These are phyloP conservation scores for Clupea harengus DNA, from an alignment of 2,113 vertebrate species.

Conservation along the genomic window DNA sequence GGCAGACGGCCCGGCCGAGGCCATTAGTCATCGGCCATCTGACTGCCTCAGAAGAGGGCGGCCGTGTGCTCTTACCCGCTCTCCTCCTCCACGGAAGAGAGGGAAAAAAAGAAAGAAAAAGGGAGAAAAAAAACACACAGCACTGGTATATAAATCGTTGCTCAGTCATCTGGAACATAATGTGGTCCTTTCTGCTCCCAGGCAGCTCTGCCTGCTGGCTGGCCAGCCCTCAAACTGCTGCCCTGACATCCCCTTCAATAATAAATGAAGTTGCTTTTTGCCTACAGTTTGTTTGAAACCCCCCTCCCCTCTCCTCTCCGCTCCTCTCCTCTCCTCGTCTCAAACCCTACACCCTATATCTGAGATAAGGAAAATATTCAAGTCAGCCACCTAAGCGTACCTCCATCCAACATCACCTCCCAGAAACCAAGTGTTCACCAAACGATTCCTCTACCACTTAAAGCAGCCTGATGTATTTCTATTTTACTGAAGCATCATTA, in stretches of 20 bases:
- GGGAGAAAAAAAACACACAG: conserved; percentile 36
- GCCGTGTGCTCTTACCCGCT: conserved; percentile 70
- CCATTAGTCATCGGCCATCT: conserved; percentile 86
- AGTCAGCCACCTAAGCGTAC: background rate
- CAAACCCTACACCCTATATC: background rate
- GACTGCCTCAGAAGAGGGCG: conserved; percentile 68
- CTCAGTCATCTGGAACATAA: conserved; percentile 80
- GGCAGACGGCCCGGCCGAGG: conserved; percentile 74
- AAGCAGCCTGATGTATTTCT: background rate
- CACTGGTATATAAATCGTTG: conserved; percentile 75
- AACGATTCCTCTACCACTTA: background rate
- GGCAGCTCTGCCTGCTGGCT: conserved; percentile 71
- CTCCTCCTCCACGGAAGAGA: conserved; percentile 63
- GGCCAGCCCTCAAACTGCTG: conserved; percentile 75
- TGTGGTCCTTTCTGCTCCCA: conserved; percentile 64
- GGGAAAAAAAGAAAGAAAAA: background rate
- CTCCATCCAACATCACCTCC: background rate
- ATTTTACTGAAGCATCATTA: background rate
- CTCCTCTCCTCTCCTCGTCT: background rate
- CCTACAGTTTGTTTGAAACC: conserved; percentile 75
- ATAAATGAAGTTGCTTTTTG: conserved; percentile 82
- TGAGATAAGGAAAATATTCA: background rate
- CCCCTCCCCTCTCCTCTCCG: conserved; percentile 58
- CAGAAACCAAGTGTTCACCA: background rate
- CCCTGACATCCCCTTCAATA: conserved; percentile 81